Conservation (phyloP, 2,113 vertebrate species). For the Fukomys damarensis region DNA sequence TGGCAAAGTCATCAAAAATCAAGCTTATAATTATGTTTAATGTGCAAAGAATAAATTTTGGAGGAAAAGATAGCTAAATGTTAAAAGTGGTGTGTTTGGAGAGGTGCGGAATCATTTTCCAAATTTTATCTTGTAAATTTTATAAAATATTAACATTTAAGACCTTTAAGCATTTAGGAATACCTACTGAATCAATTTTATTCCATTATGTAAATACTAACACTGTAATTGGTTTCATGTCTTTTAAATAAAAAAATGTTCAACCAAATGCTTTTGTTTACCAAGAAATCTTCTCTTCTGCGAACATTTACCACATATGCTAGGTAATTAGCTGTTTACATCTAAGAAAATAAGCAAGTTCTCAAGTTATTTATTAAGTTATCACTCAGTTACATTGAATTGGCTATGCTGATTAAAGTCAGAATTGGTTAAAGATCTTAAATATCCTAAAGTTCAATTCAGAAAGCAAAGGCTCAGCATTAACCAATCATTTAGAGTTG, state of each 20-base stretch:
- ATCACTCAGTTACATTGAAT: not conserved
- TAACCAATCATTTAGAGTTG: not conserved
- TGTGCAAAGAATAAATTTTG: not conserved
- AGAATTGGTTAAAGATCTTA: slow-evolving; percentile 4
- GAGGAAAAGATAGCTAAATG: not conserved
- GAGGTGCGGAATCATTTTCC: not conserved
- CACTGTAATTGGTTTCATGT: not conserved
- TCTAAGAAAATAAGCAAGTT: slow-evolving; percentile 49
- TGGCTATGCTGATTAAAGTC: slow-evolving; percentile 22
- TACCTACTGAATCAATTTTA: not conserved
- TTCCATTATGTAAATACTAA: not conserved
- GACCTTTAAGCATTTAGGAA: not conserved
- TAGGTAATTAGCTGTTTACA: not conserved
- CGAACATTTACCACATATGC: not conserved
- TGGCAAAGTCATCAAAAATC: not conserved
- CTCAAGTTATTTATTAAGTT: not conserved
- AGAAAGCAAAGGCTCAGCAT: not conserved
- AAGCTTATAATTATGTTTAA: slow-evolving; percentile 1
- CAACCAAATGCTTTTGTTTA: slow-evolving; percentile 41
- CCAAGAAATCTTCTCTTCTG: slow-evolving; percentile 15
- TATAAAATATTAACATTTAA: slow-evolving; percentile 19
- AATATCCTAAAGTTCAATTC: not conserved
- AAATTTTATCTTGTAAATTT: slow-evolving; percentile 18
- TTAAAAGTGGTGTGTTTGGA: not conserved
- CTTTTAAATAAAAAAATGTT: not conserved